Conservation (phyloP, 2,797 vertebrate species). For the Hephaestus fuliginosus region DNA sequence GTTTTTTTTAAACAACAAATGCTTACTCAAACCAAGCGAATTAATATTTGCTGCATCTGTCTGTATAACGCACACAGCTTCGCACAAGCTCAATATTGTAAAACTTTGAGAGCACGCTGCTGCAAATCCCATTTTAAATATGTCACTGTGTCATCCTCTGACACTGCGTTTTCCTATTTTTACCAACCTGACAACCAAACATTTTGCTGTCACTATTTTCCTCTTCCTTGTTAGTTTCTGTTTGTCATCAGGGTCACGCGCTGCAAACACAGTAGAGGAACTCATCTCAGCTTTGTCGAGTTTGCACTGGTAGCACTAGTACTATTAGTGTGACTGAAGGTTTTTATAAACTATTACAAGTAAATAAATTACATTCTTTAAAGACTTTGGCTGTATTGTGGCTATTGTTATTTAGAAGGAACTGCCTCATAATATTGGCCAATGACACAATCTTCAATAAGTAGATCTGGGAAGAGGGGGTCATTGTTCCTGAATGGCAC, state of each 20-base stretch:
- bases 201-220: neutral
- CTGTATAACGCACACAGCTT: neutral
- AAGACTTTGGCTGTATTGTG: neutral
- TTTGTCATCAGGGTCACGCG: neutral
- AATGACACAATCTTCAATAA: conserved; percentile 11
- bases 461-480: neutral
- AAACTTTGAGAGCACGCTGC: neutral
- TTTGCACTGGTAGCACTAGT: neutral
- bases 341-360: neutral
- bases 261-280: conserved; percentile 1
- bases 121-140: neutral
- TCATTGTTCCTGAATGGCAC: conserved; percentile 2
- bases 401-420: neutral
- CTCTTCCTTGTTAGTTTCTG: neutral
- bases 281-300: neutral
- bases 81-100: neutral
- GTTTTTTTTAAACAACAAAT: neutral
- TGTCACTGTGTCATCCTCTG: neutral
- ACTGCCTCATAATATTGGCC: neutral
- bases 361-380: too few species aligned
- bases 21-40: conserved; percentile 1
- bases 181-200: neutral
- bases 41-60: conserved; percentile 6
- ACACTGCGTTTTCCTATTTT: neutral
- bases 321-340: neutral